phyloP scores from a whole-genome alignment of 92 coral and sea anemone species.

The Isaurus tuberculatus region DNA sequence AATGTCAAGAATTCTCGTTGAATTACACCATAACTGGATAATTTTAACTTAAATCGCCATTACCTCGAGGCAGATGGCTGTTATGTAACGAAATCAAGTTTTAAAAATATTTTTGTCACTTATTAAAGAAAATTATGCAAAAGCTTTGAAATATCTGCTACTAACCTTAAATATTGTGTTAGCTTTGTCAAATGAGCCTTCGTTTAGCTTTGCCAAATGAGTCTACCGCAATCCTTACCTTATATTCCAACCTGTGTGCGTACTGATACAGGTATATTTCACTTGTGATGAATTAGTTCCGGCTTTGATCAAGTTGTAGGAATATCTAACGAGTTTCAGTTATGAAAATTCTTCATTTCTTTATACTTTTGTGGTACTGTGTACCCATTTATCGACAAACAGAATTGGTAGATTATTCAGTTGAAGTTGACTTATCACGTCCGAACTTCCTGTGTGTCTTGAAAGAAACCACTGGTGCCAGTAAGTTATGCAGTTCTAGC shows the following conservation, averaged over 20 bases:
- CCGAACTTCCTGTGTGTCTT: neutral
- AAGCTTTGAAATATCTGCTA: neutral
- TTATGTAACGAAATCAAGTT: no score
- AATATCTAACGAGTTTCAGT: neutral
- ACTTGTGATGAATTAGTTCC: slow-evolving; percentile 3
- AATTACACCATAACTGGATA: neutral
- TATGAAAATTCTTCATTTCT: neutral
- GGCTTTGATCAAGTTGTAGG: neutral
- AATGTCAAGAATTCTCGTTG: neutral
- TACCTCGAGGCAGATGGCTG: no score
- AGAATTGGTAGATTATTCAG: neutral
- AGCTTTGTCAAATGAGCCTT: no score
- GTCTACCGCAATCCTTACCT: neutral
- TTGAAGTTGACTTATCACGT: neutral
- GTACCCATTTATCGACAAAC: neutral
- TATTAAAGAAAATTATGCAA: neutral
- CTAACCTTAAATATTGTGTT: slow-evolving; percentile 1
- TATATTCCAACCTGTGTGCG: neutral
- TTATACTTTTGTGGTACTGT: neutral
- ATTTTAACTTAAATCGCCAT: no score
- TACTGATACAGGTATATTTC: neutral
- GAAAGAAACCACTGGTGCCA: neutral
- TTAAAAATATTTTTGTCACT: neutral
- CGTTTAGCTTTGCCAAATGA: no score
- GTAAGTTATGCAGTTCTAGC: neutral